phyloP scores from a whole-genome alignment of 2,797 vertebrate genomes.

The Hippopotamyrus pictus region DNA sequence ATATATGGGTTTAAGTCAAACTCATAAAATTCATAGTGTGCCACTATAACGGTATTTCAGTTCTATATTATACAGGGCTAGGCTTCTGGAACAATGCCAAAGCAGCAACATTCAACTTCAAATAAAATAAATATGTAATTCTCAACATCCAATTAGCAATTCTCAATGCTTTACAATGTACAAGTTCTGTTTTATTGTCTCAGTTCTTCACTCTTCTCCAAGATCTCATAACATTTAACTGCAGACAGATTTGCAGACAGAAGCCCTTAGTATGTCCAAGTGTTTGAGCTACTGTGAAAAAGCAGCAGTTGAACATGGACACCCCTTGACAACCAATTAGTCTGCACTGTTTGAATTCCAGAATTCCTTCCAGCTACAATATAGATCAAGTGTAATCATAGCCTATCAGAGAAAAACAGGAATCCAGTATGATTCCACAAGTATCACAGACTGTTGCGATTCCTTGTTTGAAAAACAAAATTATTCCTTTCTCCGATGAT shows the following conservation, averaged over 20 bases:
- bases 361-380: not conserved
- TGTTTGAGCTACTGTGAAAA: slow-evolving; percentile 8
- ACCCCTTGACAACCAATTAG: slow-evolving; percentile 3
- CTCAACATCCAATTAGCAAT: not conserved
- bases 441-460: not conserved
- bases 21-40: not conserved
- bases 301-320: not conserved
- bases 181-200: not conserved
- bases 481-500: not conserved
- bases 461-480: slow-evolving; percentile 1
- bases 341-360: not conserved
- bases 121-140: not conserved
- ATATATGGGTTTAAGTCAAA: not conserved
- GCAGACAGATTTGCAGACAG: not conserved
- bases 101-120: not conserved
- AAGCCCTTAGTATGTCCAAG: not conserved
- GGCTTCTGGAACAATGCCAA: not conserved
- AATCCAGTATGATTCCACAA: not conserved
- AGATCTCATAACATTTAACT: not conserved
- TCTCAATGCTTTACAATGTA: not conserved
- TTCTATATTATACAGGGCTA: not conserved
- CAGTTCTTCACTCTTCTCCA: not conserved
- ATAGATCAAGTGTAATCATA: slow-evolving; percentile 10
- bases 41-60: not conserved
- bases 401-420: not conserved